Evolutionary conservation across 2,797 vertebrate species (phyloP), one percentile per base, ranked within the genome.

Genomic region (Sebastes cheni): DNA sequence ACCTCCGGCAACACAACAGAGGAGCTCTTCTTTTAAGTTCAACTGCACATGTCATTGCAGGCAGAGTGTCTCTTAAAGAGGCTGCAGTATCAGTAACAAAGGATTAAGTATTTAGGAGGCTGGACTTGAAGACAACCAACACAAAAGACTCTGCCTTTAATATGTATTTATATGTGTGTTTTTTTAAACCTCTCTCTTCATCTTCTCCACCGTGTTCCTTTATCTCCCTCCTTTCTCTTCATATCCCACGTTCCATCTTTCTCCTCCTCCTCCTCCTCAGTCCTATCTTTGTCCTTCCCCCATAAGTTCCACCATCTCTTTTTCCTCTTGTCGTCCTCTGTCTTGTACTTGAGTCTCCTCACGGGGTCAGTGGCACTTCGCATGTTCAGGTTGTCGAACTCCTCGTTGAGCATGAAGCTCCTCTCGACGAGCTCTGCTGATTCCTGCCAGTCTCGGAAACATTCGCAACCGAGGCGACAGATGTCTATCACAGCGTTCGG

Each of bases 371-470:
- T 97, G 85, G 96, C 65, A 71, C 95, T 98, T 1, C 95, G 95
- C 46, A 95, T 77, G 32, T 91, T 91, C 0, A 91, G 32, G 3
- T 97, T 90, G 0, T 98, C 97, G 0, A 92, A 96, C 72, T 97
- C 97, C 90, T 98, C 95, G 0, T 97, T 96, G 87, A 95, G 82
- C 89, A 96, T 95, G 85, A 99, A 99, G 88, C 86, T 97, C 65
- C 97, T 95, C 81, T 99, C 97, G 8, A 98, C 85, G 58, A 98
- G 80, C 69, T 97, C 95, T 0, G 97, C 94, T 0, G 96, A 96
- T 83, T 98, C 97, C 86, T 96, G 96, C 98, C 98, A 99, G 94
- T 95, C 95, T 46, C 30, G 81, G 90, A 97, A 99, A 89, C 97
- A 98, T 59, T 95, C 87, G 0, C 88, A 84, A 0, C 97, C 98